Conservation (phyloP, 1,140 invertebrate species). For the Temnothorax nylanderi region DNA sequence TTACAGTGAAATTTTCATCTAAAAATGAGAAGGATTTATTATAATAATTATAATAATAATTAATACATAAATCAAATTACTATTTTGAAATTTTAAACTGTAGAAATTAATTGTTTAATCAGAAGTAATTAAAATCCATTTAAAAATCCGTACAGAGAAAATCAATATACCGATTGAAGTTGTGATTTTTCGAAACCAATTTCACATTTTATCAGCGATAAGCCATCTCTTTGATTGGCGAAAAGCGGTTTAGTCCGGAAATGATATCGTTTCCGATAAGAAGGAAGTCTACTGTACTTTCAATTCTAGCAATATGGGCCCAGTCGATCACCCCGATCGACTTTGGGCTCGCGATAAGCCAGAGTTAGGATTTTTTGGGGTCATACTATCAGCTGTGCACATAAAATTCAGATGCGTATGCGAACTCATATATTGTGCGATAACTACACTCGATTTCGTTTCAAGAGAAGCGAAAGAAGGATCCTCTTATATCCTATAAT, state of each 20-base stretch:
- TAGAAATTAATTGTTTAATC: background rate
- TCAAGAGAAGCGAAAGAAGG: constrained; percentile 18
- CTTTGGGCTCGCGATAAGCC: constrained; percentile 60
- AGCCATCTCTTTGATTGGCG: background rate
- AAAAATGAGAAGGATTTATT: background rate
- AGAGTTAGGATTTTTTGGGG: constrained; percentile 74
- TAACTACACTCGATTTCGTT: constrained; percentile 9
- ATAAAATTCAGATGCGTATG: constrained; percentile 71
- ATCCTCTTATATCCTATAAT: constrained; percentile 10
- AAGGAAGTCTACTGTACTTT: constrained; percentile 49
- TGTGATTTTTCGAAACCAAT: constrained; percentile 18
- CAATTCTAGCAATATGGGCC: constrained; percentile 19
- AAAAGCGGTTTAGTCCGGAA: constrained; percentile 26
- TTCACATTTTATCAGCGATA: background rate
- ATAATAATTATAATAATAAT: constrained; percentile 1
- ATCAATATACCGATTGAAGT: background rate
- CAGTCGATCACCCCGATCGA: constrained; percentile 6
- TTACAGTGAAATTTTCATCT: background rate
- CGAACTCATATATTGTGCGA: background rate
- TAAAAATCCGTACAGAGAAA: background rate
- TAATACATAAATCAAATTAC: constrained; percentile 12
- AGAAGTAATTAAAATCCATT: background rate
- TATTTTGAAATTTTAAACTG: background rate
- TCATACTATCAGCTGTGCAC: constrained; percentile 84
- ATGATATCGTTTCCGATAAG: constrained; percentile 42